Percentiles rank a stretch among this genome's conserved stretches.
phyloP scores from a whole-genome alignment of 2,888 invertebrate genomes.

The Chouioia cunea region DNA sequence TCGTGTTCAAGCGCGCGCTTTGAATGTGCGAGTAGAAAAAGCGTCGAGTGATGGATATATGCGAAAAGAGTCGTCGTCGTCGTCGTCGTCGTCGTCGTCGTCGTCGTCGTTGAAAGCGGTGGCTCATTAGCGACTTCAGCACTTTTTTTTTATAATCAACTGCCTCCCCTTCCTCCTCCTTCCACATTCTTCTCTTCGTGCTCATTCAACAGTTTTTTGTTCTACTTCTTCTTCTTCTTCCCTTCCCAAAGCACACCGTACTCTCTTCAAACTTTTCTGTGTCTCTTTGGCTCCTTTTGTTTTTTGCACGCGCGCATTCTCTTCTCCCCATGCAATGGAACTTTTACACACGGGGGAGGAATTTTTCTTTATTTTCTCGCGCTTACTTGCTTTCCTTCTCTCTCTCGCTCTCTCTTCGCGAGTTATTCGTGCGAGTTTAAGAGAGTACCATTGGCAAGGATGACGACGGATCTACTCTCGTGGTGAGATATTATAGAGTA shows the following conservation, averaged over 20 bases:
- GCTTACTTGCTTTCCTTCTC: neutral
- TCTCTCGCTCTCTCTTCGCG: neutral
- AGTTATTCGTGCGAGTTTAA: constrained; percentile 2
- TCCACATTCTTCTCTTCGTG: constrained; percentile 28
- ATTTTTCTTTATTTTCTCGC: neutral
- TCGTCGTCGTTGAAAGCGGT: constrained; percentile 9
- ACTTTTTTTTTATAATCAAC: constrained; percentile 48
- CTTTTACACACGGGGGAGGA: constrained; percentile 21
- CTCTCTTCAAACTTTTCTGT: constrained; percentile 17
- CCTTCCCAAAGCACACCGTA: neutral
- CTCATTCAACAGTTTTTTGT: neutral
- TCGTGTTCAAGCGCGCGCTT: constrained; percentile 21
- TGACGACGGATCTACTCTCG: too few relatives aligned
- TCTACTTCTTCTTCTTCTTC: constrained; percentile 9
- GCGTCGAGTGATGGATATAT: constrained; percentile 29
- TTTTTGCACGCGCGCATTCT: constrained; percentile 28
- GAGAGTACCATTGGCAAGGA: too few relatives aligned
- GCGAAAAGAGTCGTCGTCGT: constrained; percentile 18
- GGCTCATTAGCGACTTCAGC: constrained; percentile 49
- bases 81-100: constrained; percentile 1
- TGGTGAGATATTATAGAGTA: too few relatives aligned
- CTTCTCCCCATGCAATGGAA: constrained; percentile 23
- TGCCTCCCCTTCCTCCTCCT: constrained; percentile 18
- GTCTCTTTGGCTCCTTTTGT: constrained; percentile 13
- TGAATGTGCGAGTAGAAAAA: constrained; percentile 6